A percentile compares a stretch with the other conserved stretches of the same genome.
Conservation (phyloP, 2,888 invertebrate genomes). For the Galerucella pusilla region DNA sequence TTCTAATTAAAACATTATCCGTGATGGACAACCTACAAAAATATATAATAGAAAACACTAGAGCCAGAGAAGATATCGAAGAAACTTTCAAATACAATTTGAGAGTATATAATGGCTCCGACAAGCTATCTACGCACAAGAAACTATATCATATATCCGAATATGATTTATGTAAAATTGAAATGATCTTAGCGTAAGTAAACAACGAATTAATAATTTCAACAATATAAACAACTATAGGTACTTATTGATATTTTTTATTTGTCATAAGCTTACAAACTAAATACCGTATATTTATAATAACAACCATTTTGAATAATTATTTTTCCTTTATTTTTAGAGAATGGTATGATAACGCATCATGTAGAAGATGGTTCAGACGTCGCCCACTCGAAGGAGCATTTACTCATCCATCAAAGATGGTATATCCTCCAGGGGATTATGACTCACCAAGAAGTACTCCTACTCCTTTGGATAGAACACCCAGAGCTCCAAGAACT, state of each 20-base stretch:
- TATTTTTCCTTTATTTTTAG: conserved; percentile 61
- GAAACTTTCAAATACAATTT: conserved; percentile 48
- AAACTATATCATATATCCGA: conserved; percentile 51
- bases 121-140: conserved; percentile 48
- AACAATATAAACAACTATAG: too few species aligned
- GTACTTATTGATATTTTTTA: too few species aligned
- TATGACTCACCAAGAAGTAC: conserved; percentile 83
- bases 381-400: conserved; percentile 85
- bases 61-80: conserved; percentile 43
- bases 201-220: background rate
- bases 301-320: background rate
- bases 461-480: conserved; percentile 70
- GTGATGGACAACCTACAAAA: conserved; percentile 37
- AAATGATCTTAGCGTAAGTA: conserved; percentile 49
- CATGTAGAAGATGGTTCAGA: conserved; percentile 88
- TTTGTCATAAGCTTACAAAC: too few species aligned
- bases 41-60: conserved; percentile 38
- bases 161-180: conserved; percentile 48
- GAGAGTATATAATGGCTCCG: conserved; percentile 47
- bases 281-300: background rate
- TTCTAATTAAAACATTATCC: conserved; percentile 13
- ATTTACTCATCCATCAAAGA: conserved; percentile 90
- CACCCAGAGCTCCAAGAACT: conserved; percentile 66
- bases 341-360: conserved; percentile 91
- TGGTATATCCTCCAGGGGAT: conserved; percentile 92